A percentile compares a stretch with the other conserved stretches of the same genome.
phyloP scores from a whole-genome alignment of 1,140 invertebrate species.

The Triops longicaudatus region DNA sequence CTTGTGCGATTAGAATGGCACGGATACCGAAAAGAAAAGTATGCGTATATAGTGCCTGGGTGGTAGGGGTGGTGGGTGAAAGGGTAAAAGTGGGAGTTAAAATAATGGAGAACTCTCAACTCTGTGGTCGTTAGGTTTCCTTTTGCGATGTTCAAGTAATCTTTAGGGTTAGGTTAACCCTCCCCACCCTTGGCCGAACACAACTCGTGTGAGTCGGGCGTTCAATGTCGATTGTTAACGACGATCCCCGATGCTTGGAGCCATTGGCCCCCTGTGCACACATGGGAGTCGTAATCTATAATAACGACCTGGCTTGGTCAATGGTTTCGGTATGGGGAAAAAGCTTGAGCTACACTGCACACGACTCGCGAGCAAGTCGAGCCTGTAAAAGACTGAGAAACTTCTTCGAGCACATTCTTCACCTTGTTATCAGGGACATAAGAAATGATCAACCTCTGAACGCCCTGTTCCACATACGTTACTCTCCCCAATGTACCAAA shows the following conservation, averaged over 20 bases:
- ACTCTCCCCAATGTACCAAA: neutral
- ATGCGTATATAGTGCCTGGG: too few species aligned
- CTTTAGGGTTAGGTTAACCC: too few species aligned
- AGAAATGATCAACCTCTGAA: neutral
- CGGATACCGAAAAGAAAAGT: too few species aligned
- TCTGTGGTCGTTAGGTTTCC: too few species aligned
- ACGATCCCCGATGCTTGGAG: neutral
- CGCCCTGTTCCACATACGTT: neutral
- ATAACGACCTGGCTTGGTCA: neutral
- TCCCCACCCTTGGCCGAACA: too few species aligned
- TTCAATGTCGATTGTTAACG: neutral
- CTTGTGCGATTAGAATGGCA: neutral
- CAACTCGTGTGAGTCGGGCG: neutral
- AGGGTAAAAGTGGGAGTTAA: too few species aligned
- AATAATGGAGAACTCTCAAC: too few species aligned
- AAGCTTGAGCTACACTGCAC: neutral
- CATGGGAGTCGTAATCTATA: slow-evolving; percentile 15
- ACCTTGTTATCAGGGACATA: slow-evolving; percentile 10
- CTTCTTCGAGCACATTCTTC: slow-evolving; percentile 7
- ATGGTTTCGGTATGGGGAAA: neutral
- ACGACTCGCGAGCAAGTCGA: neutral
- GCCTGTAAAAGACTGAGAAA: neutral
- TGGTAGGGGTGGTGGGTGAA: too few species aligned
- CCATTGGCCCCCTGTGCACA: neutral
- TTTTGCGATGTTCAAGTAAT: too few species aligned